Conservation (phyloP, 2,113 vertebrate species). For the Cygnus atratus region DNA sequence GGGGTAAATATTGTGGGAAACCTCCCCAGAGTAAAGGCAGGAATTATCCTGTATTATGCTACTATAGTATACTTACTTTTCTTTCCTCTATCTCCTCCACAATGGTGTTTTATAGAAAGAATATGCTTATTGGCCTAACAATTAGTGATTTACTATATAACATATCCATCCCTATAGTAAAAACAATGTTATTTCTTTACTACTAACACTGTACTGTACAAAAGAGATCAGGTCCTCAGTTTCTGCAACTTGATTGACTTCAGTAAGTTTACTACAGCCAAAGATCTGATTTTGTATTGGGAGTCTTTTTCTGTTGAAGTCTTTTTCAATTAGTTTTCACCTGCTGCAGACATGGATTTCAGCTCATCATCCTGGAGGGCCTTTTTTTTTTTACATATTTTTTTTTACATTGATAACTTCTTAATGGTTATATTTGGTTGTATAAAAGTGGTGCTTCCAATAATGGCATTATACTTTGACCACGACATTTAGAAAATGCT, state of each 20-base stretch:
- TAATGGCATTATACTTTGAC: background rate
- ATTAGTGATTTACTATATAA: background rate
- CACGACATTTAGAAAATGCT: background rate
- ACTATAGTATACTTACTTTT: background rate
- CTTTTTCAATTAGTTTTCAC: background rate
- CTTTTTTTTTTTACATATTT: background rate
- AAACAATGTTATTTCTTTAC: background rate
- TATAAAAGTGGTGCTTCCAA: background rate
- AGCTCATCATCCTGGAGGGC: background rate
- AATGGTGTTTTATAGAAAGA: background rate
- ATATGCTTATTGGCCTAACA: background rate
- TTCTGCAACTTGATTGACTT: background rate
- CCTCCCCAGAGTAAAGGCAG: background rate
- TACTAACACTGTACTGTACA: background rate
- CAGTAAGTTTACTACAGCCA: background rate
- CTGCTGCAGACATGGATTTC: background rate
- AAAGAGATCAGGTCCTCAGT: background rate
- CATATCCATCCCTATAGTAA: background rate
- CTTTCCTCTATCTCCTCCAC: background rate
- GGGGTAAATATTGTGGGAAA: background rate
- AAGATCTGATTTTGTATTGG: background rate
- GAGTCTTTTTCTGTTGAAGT: background rate
- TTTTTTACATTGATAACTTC: background rate
- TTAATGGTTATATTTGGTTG: background rate
- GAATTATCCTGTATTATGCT: background rate